Evolutionary conservation across 2,113 vertebrate genomes (phyloP).

Genomic region (Rhinoderma darwinii): DNA sequence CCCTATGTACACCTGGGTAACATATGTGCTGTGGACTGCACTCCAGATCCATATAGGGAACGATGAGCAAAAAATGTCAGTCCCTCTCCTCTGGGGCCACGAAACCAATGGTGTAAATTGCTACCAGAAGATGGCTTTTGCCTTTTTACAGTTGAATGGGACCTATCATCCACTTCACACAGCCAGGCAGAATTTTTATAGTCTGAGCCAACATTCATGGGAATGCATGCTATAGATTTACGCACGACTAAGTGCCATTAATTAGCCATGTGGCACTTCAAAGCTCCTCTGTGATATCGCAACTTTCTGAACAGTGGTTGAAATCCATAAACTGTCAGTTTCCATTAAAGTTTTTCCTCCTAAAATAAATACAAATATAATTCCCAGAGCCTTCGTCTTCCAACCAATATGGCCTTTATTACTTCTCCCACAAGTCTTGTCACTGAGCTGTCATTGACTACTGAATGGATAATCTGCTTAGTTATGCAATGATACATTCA

Average conservation of each 20-base stretch:
- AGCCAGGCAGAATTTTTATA: neutral
- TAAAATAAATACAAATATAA: neutral
- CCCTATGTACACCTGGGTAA: neutral
- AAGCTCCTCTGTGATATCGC: neutral
- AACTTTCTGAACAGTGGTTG: neutral
- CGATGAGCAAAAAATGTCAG: neutral
- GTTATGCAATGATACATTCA: no score
- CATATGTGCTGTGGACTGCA: neutral
- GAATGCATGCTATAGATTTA: neutral
- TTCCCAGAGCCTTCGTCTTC: no score
- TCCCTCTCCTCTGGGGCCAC: neutral
- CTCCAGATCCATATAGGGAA: neutral
- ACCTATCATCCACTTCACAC: neutral
- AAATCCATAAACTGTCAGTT: neutral
- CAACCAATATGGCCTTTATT: no score
- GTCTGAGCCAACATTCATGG: neutral
- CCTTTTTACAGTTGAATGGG: neutral
- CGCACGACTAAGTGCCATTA: neutral
- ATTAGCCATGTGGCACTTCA: constrained; percentile 1
- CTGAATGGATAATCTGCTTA: no score
- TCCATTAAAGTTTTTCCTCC: neutral
- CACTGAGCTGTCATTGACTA: no score
- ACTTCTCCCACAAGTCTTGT: no score
- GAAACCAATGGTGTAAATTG: neutral
- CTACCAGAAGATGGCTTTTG: neutral